phyloP scores from a whole-genome alignment of 2,113 vertebrate species.

The Cheilinus undulatus region DNA sequence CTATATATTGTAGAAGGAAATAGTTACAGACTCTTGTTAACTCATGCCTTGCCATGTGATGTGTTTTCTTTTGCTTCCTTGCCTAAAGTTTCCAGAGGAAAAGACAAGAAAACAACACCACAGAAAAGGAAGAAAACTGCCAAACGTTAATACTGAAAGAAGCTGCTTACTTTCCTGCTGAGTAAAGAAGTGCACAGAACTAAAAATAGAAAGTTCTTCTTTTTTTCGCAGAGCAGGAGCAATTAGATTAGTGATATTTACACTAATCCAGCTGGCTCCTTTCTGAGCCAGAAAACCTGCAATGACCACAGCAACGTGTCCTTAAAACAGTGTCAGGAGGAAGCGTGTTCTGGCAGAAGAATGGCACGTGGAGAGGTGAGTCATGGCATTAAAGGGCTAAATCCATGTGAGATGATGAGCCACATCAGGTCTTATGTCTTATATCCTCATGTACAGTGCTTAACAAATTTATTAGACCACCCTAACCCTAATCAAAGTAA shows the following conservation, averaged over 20 bases:
- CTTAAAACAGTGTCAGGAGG: neutral
- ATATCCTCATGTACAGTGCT: too few relatives aligned
- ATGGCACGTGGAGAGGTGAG: neutral
- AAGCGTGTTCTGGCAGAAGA: neutral
- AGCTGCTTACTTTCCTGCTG: neutral
- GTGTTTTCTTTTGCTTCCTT: too few relatives aligned
- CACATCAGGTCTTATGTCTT: too few relatives aligned
- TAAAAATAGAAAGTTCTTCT: neutral
- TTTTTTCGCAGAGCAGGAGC: neutral
- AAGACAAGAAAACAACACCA: neutral
- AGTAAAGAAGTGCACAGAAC: slow-evolving; percentile 1
- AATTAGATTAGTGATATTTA: slow-evolving; percentile 1
- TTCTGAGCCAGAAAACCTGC: neutral
- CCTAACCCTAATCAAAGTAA: too few relatives aligned
- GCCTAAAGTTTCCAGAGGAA: neutral
- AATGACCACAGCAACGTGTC: neutral
- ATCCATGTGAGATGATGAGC: neutral
- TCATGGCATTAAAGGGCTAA: neutral
- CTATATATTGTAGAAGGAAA: neutral
- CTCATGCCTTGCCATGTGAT: too few relatives aligned
- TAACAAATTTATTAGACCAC: too few relatives aligned
- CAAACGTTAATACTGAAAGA: neutral
- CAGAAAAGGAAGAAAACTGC: too few relatives aligned
- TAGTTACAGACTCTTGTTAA: too few relatives aligned
- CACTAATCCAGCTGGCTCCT: slow-evolving; percentile 6